These are phyloP conservation scores for Sebastes hopkinsi DNA, from an alignment of 2,797 vertebrate genomes.

Conservation along the genomic window DNA sequence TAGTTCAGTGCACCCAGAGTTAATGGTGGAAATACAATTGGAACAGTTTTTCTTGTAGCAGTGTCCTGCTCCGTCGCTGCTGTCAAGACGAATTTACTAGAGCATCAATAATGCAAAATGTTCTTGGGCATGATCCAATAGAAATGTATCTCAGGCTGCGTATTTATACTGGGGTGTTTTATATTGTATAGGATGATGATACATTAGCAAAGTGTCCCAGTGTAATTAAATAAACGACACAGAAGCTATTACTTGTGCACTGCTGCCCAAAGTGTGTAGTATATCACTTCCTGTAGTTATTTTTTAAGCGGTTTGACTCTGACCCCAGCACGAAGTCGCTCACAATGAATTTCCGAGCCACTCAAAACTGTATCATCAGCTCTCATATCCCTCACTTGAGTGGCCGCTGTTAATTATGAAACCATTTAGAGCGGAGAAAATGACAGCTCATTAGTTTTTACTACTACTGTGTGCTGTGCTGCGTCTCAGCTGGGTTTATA, in stretches of 20 bases:
- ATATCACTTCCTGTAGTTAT: slow-evolving; percentile 20
- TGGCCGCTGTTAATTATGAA: slow-evolving; percentile 77
- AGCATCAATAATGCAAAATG: slow-evolving; percentile 58
- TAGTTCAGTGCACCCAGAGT: slow-evolving; percentile 36
- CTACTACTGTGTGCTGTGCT: slow-evolving; percentile 59
- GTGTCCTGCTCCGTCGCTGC: slow-evolving; percentile 32
- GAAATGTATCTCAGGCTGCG: slow-evolving; percentile 38
- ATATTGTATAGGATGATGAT: slow-evolving; percentile 35
- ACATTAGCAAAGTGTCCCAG: slow-evolving; percentile 32
- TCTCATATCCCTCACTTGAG: slow-evolving; percentile 70
- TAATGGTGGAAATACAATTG: slow-evolving; percentile 39
- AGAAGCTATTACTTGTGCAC: slow-evolving; percentile 29
- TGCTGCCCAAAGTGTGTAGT: slow-evolving; percentile 20
- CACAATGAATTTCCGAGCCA: slow-evolving; percentile 43
- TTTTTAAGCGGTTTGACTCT: slow-evolving; percentile 35
- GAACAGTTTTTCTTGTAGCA: slow-evolving; percentile 31
- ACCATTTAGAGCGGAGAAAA: slow-evolving; percentile 70
- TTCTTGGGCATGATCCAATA: slow-evolving; percentile 19
- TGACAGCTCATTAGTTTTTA: slow-evolving; percentile 79
- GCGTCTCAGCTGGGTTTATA: slow-evolving; percentile 61
- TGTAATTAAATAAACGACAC: slow-evolving; percentile 53
- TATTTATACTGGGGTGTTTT: slow-evolving; percentile 43
- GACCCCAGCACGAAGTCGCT: slow-evolving; percentile 40
- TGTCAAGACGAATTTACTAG: slow-evolving; percentile 55
- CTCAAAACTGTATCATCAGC: slow-evolving; percentile 63